A percentile compares a stretch with the other conserved stretches of the same genome.
phyloP scores from a whole-genome alignment of 2,113 vertebrate species.

The Dromas ardeola region DNA sequence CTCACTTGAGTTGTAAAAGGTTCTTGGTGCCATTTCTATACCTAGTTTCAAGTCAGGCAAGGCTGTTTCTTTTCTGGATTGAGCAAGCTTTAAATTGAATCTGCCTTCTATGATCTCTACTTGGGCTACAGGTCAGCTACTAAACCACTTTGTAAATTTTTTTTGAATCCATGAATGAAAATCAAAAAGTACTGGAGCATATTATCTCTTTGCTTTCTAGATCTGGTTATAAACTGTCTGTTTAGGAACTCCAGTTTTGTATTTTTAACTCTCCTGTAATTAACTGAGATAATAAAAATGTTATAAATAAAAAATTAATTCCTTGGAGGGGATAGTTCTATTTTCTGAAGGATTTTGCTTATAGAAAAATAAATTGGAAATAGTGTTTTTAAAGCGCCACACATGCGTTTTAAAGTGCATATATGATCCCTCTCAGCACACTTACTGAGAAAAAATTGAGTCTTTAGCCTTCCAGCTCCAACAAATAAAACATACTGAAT shows the following conservation, averaged over 20 bases:
- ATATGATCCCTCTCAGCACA: background rate
- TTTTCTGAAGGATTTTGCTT: slow-evolving; percentile 54
- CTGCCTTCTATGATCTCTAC: background rate
- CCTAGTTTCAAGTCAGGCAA: background rate
- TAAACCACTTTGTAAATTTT: background rate
- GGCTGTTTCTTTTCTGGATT: background rate
- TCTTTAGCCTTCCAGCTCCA: background rate
- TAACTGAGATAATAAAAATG: slow-evolving; percentile 42
- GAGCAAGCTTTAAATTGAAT: background rate
- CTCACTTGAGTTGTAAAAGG: background rate
- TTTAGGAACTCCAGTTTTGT: slow-evolving; percentile 29
- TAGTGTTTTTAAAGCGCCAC: slow-evolving; percentile 1
- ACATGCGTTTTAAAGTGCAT: background rate
- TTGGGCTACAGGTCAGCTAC: background rate
- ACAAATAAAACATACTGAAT: slow-evolving; percentile 22
- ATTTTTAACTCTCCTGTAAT: slow-evolving; percentile 21
- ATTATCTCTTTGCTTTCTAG: background rate
- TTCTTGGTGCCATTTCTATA: background rate
- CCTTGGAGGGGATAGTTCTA: background rate
- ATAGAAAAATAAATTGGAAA: slow-evolving; percentile 24
- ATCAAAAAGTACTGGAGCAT: background rate
- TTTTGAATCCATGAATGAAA: background rate
- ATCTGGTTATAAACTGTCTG: background rate
- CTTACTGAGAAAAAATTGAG: slow-evolving; percentile 5
- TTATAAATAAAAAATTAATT: slow-evolving; percentile 25